Base-by-base conservation (phyloP, 2,888 invertebrate genomes). In the Eretmocerus hayati region DNA sequence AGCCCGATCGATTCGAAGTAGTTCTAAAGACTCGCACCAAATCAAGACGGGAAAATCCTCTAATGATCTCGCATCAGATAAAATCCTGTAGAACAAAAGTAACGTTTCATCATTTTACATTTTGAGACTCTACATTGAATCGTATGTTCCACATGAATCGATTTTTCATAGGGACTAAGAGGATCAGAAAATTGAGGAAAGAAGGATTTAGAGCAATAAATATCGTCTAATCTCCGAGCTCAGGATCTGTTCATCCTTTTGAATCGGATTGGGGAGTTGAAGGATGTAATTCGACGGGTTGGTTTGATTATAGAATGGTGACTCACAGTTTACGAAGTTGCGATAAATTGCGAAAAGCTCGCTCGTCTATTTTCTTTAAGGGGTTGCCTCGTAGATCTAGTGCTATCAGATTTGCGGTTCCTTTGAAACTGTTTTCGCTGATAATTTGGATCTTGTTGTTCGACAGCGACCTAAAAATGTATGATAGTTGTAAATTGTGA, bases 51-150 rank as follows among this genome's bases (percentile, higher is more conserved):
- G 94, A 73, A 95, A 88, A 58, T 77, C 75, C 52, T 80, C 81
- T 66, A 93, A 76, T 57, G 84, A 84, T 56, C 85, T 80, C 50
- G 88, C 85, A 73, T 92, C 91, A 37, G 93, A 92, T 56, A 95
- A 71, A 59, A 88, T 85, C 59, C 94, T 95, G 75, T 48, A 65
- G 13, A 20, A 39, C n/a, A n/a, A n/a, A n/a, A n/a, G n/a, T n/a
- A n/a, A n/a, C n/a, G n/a, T n/a, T n/a, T n/a, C n/a, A n/a, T n/a
- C n/a, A n/a, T n/a, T n/a, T n/a, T n/a, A n/a, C n/a, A n/a, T n/a
- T n/a, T n/a, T n/a, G n/a, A n/a, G n/a, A n/a, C n/a, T n/a, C n/a
- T n/a, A n/a, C n/a, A n/a, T n/a, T n/a, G n/a, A n/a, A n/a, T n/a
- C n/a, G n/a, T n/a, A n/a, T n/a, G n/a, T n/a, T n/a, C n/a, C n/a